Conservation (phyloP, 2,113 vertebrate genomes). For the Pollachius pollachius region DNA sequence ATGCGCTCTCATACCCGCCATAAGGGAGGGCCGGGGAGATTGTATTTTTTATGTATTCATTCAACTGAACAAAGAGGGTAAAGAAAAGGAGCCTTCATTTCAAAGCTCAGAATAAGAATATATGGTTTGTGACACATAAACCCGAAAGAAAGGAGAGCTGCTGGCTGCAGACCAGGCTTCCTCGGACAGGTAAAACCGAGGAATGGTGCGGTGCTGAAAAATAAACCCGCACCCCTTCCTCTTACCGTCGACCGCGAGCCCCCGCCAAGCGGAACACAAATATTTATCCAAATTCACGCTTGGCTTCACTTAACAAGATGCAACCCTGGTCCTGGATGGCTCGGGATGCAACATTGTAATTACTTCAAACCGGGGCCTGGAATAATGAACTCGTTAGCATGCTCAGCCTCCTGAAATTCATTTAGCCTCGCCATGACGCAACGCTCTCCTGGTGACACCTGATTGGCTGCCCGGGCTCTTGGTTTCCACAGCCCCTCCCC, state of each 20-base stretch:
- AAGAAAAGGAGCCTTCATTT: too few species aligned
- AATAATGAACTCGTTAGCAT: slow-evolving; percentile 72
- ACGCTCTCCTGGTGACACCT: slow-evolving; percentile 39
- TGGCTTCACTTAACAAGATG: slow-evolving; percentile 61
- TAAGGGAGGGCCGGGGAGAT: too few species aligned
- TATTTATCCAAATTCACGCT: slow-evolving; percentile 63
- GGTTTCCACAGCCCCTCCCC: slow-evolving; percentile 16
- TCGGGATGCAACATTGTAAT: slow-evolving; percentile 73
- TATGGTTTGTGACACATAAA: too few species aligned
- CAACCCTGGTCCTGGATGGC: slow-evolving; percentile 49
- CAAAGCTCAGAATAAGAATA: too few species aligned
- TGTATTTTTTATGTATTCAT: too few species aligned
- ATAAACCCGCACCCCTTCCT: slow-evolving; percentile 11
- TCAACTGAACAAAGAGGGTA: too few species aligned
- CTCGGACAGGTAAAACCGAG: too few species aligned
- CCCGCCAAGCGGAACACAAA: slow-evolving; percentile 43
- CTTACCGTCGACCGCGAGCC: slow-evolving; percentile 14
- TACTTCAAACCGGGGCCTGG: slow-evolving; percentile 55
- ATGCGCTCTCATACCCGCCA: too few species aligned
- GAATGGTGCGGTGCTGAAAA: too few species aligned
- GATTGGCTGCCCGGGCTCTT: slow-evolving; percentile 41
- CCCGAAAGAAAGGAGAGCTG: too few species aligned
- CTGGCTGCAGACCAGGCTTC: too few species aligned
- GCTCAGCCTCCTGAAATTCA: slow-evolving; percentile 70
- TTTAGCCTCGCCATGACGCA: slow-evolving; percentile 32